Evolutionary conservation across 2,888 invertebrate genomes (phyloP).

Genomic region (Clitarchus hookeri): DNA sequence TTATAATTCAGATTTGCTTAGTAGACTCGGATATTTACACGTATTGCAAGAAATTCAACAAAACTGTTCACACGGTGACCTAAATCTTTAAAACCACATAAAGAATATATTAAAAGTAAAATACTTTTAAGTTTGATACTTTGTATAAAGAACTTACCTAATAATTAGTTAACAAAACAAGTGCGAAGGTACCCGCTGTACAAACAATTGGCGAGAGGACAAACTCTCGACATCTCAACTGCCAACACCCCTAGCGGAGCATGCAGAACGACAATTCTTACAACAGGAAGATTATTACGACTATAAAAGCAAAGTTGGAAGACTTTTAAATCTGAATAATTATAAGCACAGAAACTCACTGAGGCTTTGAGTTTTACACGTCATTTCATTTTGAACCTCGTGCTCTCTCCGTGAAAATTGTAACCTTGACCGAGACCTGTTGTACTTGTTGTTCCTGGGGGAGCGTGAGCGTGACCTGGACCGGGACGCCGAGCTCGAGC

Average conservation of each 20-base stretch:
- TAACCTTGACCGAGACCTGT: constrained; percentile 34
- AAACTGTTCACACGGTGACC: no score
- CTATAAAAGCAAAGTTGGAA: background rate
- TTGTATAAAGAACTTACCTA: background rate
- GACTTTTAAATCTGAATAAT: background rate
- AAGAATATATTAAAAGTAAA: no score
- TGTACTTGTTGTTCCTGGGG: constrained; percentile 24
- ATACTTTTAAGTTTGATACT: background rate
- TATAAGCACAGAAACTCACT: background rate
- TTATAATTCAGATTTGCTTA: no score
- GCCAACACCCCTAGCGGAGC: background rate
- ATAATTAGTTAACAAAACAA: background rate
- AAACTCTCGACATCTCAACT: background rate
- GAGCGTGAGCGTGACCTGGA: constrained; percentile 32
- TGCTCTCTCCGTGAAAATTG: constrained; percentile 20
- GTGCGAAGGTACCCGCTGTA: background rate
- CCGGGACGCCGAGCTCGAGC: constrained; percentile 33
- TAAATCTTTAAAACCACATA: no score
- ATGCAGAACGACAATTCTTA: background rate
- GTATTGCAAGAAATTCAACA: no score
- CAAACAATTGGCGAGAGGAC: background rate
- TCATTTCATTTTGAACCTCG: constrained; percentile 4
- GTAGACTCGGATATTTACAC: no score
- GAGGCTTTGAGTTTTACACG: constrained; percentile 14
- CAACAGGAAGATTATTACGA: background rate